Conservation (phyloP, 2,113 vertebrate species). For the Myotis davidii region DNA sequence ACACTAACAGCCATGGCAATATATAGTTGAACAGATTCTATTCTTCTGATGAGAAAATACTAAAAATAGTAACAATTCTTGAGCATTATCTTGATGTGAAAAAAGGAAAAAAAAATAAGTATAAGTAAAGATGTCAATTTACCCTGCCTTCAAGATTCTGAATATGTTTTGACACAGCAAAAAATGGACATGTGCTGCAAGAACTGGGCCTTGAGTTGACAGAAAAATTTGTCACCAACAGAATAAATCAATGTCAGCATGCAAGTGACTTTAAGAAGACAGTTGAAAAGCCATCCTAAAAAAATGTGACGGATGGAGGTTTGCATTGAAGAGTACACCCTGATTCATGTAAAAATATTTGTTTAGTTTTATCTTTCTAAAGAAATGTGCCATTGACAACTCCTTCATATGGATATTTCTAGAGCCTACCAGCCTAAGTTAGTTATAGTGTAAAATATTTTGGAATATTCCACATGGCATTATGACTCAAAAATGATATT, state of each 20-base stretch:
- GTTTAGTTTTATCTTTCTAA: constrained; percentile 54
- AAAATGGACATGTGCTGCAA: constrained; percentile 10
- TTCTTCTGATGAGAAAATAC: not conserved
- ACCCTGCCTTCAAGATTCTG: constrained; percentile 17
- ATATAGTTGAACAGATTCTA: not conserved
- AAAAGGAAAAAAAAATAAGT: not conserved
- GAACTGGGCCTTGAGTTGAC: constrained; percentile 29
- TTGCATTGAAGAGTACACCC: not conserved
- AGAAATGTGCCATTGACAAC: not conserved
- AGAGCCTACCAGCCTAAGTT: not conserved
- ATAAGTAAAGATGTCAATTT: constrained; percentile 20
- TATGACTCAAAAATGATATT: not conserved
- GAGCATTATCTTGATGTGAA: not conserved
- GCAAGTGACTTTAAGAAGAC: constrained; percentile 35
- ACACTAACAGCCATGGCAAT: not conserved
- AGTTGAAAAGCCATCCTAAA: constrained; percentile 24
- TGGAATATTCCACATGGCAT: not conserved
- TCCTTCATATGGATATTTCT: not conserved
- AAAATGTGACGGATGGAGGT: not conserved
- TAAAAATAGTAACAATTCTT: not conserved
- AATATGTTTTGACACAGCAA: constrained; percentile 53
- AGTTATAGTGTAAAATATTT: constrained; percentile 35
- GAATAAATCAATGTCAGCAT: constrained; percentile 41
- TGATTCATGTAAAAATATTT: constrained; percentile 35
- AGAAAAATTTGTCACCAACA: constrained; percentile 59